Conservation (phyloP, 1,140 invertebrate species). For the Drosophila dunni region DNA sequence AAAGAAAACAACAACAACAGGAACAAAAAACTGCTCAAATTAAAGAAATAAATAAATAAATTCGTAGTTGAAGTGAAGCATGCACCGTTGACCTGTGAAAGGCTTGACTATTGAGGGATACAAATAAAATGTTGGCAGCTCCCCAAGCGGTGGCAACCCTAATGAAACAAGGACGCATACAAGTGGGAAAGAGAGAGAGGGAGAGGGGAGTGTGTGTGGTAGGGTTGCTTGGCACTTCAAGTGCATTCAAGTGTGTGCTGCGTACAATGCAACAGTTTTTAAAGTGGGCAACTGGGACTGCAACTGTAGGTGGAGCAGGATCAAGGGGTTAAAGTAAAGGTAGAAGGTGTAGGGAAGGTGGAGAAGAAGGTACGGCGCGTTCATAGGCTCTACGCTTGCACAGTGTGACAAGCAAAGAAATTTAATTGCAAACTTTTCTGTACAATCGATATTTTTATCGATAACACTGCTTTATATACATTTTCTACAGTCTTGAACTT, state of each 20-base stretch:
- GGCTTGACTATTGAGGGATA: conserved; percentile 40
- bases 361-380: not conserved
- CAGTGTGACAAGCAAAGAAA: conserved; percentile 16
- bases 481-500: too few relatives aligned
- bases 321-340: not conserved
- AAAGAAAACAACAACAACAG: not conserved
- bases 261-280: conserved; percentile 44
- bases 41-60: conserved; percentile 33
- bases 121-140: conserved; percentile 11
- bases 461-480: not conserved
- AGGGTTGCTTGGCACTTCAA: conserved; percentile 60
- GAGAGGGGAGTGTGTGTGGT: conserved; percentile 24
- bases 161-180: conserved; percentile 35
- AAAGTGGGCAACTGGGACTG: conserved; percentile 22
- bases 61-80: conserved; percentile 4
- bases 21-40: not conserved
- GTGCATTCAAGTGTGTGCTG: conserved; percentile 65
- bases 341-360: not conserved
- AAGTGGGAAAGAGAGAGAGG: not conserved
- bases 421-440: not conserved
- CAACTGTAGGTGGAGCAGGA: too few relatives aligned
- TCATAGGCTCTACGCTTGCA: not conserved
- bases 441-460: not conserved
- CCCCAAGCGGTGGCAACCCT: conserved; percentile 22
- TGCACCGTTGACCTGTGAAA: conserved; percentile 18